Evolutionary conservation across 2,888 invertebrate species (phyloP).

Genomic region (Aphidius colemani): DNA sequence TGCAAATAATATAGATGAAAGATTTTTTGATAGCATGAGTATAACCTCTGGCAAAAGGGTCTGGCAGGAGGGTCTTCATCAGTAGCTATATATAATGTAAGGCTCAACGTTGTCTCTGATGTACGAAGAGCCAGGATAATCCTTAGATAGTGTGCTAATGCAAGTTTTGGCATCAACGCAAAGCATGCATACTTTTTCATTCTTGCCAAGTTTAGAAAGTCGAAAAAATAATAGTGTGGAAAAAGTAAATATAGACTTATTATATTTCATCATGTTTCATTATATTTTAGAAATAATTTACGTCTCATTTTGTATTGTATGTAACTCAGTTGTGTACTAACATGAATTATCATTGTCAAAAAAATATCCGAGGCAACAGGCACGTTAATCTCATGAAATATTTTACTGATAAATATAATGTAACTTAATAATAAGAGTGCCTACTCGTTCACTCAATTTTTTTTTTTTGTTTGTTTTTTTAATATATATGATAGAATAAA

Average conservation of each 20-base stretch:
- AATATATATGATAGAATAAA: conserved; percentile 14
- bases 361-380: conserved; percentile 24
- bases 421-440: conserved; percentile 51
- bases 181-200: conserved; percentile 49
- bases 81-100: no score
- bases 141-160: conserved; percentile 53
- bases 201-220: conserved; percentile 40
- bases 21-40: no score
- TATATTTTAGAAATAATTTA: no score
- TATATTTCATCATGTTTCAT: no score
- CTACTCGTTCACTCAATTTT: conserved; percentile 29
- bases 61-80: no score
- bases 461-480: background rate
- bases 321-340: no score
- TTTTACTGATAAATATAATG: conserved; percentile 40
- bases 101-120: conserved; percentile 33
- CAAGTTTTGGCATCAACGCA: conserved; percentile 55
- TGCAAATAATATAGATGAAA: no score
- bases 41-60: no score
- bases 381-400: conserved; percentile 53
- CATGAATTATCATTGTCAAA: conserved; percentile 4
- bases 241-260: no score
- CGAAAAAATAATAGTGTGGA: background rate
- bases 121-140: conserved; percentile 48
- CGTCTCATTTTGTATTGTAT: no score